Conservation (phyloP, 2,113 vertebrate species). For the Alethe castanea region DNA sequence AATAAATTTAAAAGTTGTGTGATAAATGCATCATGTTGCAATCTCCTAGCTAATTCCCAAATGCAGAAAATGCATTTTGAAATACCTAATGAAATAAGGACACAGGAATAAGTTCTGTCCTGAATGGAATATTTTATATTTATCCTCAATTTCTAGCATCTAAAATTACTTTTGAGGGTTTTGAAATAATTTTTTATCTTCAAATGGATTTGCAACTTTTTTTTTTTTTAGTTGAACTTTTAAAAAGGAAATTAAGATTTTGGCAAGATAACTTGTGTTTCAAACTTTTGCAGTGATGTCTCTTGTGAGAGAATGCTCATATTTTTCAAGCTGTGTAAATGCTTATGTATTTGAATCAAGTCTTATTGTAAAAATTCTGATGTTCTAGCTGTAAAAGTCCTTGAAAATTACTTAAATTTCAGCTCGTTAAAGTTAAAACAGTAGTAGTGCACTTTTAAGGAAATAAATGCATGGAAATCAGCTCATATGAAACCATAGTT, state of each 20-base stretch:
- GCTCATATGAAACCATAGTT: background rate
- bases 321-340: background rate
- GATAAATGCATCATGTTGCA: background rate
- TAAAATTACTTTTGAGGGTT: background rate
- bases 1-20: background rate
- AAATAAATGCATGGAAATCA: background rate
- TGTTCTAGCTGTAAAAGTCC: background rate
- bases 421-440: background rate
- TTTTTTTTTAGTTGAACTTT: background rate
- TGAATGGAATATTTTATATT: background rate
- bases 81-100: background rate
- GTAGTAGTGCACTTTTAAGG: background rate
- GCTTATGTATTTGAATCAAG: background rate
- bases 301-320: background rate
- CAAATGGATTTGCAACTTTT: background rate
- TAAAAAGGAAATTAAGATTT: background rate
- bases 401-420: background rate
- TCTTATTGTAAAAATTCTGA: background rate
- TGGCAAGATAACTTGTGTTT: background rate
- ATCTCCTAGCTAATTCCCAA: background rate
- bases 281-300: background rate
- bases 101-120: background rate
- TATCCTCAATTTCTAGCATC: background rate
- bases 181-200: background rate
- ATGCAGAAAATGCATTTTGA: background rate